Percentiles rank a stretch among this genome's conserved stretches.
Evolutionary conservation across 2,888 invertebrate genomes (phyloP).

Genomic region (Coenonympha glycerion): DNA sequence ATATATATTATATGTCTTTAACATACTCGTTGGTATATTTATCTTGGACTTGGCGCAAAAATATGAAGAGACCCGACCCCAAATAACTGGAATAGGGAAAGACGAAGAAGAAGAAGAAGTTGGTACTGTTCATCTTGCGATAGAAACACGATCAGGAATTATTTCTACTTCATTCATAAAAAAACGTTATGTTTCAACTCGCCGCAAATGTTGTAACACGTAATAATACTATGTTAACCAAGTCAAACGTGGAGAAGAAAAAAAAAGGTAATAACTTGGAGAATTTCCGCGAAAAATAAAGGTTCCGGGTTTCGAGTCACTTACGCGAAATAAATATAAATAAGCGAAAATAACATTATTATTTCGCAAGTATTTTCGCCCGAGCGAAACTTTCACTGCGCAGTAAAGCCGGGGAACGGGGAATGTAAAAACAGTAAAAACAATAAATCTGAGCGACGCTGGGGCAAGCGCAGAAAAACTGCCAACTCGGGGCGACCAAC

Average conservation of each 20-base stretch:
- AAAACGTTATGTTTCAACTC: no score
- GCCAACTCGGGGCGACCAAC: slow-evolving; percentile 45
- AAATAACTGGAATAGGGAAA: no score
- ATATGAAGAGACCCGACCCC: no score
- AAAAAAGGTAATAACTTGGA: background rate
- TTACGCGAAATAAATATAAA: slow-evolving; percentile 20
- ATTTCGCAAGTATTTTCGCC: slow-evolving; percentile 15
- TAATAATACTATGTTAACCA: background rate
- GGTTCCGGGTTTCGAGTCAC: slow-evolving; percentile 9
- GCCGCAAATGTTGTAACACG: background rate
- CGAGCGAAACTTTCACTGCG: slow-evolving; percentile 21
- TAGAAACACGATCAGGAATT: no score
- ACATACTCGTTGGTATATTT: no score
- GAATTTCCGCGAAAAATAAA: background rate
- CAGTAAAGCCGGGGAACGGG: slow-evolving; percentile 23
- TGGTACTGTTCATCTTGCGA: no score
- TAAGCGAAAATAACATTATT: slow-evolving; percentile 17
- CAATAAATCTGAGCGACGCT: slow-evolving; percentile 38
- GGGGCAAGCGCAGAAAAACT: slow-evolving; percentile 41
- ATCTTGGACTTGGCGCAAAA: no score
- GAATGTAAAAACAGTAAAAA: slow-evolving; percentile 34
- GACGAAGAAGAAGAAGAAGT: no score
- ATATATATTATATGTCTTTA: no score
- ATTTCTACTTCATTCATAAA: no score
- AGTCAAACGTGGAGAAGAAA: background rate